A percentile compares a stretch with the other conserved stretches of the same genome.
Evolutionary conservation across 2,113 vertebrate genomes (phyloP).

Genomic region (Bubalus kerabau): DNA sequence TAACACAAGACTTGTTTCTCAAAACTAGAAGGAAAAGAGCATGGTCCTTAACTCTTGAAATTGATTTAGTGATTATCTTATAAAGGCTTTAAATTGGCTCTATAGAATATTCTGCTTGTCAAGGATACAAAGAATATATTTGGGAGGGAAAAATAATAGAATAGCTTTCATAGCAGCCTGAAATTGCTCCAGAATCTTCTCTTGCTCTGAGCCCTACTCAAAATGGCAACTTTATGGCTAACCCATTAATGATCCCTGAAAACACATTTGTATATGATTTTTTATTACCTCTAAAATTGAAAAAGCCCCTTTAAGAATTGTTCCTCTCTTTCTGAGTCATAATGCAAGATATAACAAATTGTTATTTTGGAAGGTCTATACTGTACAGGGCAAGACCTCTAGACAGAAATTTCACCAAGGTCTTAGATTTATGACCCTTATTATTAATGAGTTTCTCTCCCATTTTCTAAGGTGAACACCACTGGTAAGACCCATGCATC

Average conservation of each 20-base stretch:
- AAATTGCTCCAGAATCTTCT: neutral
- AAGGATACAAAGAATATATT: neutral
- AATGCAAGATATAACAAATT: neutral
- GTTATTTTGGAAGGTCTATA: neutral
- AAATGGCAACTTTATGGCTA: neutral
- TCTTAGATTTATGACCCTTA: neutral
- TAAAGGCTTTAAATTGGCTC: neutral
- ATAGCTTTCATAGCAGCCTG: neutral
- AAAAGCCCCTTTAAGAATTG: neutral
- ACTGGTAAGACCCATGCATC: neutral
- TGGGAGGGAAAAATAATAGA: neutral
- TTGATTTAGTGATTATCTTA: neutral
- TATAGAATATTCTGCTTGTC: neutral
- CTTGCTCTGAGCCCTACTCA: neutral
- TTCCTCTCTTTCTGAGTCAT: neutral
- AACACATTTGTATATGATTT: neutral
- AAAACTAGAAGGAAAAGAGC: neutral
- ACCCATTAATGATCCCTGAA: neutral
- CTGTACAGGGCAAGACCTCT: neutral
- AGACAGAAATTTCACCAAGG: neutral
- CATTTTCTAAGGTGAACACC: neutral
- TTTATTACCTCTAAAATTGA: neutral
- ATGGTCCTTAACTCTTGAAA: neutral
- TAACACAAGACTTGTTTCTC: neutral
- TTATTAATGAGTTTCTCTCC: neutral